Base-by-base conservation (phyloP, 1,140 invertebrate species). In the Oryzaephilus surinamensis region DNA sequence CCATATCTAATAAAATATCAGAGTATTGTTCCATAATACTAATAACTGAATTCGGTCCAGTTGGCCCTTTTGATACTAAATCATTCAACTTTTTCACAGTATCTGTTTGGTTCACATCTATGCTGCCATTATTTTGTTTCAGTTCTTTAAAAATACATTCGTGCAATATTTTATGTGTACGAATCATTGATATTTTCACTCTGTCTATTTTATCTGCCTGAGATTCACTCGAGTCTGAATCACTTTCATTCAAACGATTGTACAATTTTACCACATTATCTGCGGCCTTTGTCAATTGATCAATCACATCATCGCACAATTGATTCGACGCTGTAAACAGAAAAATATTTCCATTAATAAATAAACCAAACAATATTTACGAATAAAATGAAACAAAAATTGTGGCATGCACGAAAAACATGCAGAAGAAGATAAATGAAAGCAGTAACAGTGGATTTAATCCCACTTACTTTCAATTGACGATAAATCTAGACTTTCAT, bases 1-100 rank as follows among this genome's bases (percentile, higher is more conserved):
- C 69, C 61, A 78, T 67, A 33, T 55, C 70, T 6, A 77, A 50
- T 4, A 78, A 54, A 53, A 76, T 60, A 42, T 78, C 74, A 2
- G 73, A 74, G 53, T 76, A 78, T 43, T 78, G 74, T 49, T 78
- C 73, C 66, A 78, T 73, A 60, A 77, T 72, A 33, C 67, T 69
- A 11, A 73, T 69, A 12, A 74, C 61, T 28, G 67, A 66, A 11
- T 65, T 61, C 29, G 69, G 67, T 50, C 64, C 66, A 31, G 63
- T 64, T 17, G 63, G 60, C 8, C 52, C 51, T 35, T 52, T 55
- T 10, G 48, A 48, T n/a, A 55, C 54, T 15, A 60, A 39, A 46
- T 60, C 60, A 42, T 62, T 60, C 13, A 60, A 35, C 44, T 58
- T 61, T 33, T 60, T 60, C 19, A 60, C 51, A 1, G 58, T 55